Conservation (phyloP, 2,888 invertebrate species). For the Amphipyra tragopoginis region DNA sequence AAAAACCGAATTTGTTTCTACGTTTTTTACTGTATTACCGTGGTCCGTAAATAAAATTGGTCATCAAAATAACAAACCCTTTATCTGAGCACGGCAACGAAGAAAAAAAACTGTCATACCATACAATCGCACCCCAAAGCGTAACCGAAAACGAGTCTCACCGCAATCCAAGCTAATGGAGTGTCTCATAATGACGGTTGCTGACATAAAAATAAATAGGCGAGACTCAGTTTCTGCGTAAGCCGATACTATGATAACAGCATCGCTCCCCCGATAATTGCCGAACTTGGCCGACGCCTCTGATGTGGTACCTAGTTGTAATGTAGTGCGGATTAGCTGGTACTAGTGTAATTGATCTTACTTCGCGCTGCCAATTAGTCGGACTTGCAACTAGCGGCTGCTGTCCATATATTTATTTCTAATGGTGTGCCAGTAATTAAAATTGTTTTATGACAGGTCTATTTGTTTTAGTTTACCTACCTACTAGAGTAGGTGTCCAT, state of each 20-base stretch:
- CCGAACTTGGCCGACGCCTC: constrained; percentile 80
- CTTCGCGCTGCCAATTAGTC: constrained; percentile 58
- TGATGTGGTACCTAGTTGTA: constrained; percentile 73
- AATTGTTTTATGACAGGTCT: constrained; percentile 42
- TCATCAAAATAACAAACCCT: constrained; percentile 67
- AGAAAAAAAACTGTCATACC: constrained; percentile 72
- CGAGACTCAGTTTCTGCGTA: constrained; percentile 90
- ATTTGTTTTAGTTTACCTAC: constrained; percentile 23
- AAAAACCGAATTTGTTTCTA: constrained; percentile 32
- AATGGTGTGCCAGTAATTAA: constrained; percentile 49
- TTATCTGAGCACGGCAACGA: constrained; percentile 67
- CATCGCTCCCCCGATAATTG: constrained; percentile 89
- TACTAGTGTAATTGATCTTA: constrained; percentile 79
- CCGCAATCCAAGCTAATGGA: constrained; percentile 90
- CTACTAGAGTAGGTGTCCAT: neutral
- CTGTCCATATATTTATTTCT: constrained; percentile 46
- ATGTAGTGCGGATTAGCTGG: constrained; percentile 80
- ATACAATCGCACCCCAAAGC: constrained; percentile 85
- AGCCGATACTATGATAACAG: constrained; percentile 90
- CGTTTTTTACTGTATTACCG: constrained; percentile 19
- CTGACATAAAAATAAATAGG: constrained; percentile 90
- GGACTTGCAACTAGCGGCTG: constrained; percentile 35
- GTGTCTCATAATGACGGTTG: constrained; percentile 90
- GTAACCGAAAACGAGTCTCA: constrained; percentile 88
- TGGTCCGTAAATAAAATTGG: constrained; percentile 45